These are phyloP conservation scores for Lasius platythorax DNA, from an alignment of 2,888 invertebrate species.

Conservation along the genomic window DNA sequence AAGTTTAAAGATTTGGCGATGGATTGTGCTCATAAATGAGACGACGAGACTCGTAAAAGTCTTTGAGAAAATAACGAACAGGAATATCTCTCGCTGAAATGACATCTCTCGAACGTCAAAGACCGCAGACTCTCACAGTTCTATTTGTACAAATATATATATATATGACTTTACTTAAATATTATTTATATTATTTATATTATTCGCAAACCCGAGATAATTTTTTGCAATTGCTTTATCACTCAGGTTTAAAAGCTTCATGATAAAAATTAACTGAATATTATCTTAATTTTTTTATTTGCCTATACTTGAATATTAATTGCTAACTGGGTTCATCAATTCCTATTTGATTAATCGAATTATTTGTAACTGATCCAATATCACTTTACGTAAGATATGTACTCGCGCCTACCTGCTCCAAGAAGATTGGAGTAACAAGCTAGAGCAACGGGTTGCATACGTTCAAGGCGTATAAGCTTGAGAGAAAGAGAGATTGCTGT, in stretches of 20 bases:
- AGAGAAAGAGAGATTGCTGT: neutral
- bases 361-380: constrained; percentile 1
- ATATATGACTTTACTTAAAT: neutral
- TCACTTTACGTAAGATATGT: neutral
- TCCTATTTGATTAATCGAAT: neutral
- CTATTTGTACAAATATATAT: neutral
- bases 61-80: constrained; percentile 2
- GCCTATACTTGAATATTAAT: neutral
- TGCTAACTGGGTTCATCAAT: neutral
- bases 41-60: constrained; percentile 38
- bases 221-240: neutral
- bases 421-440: constrained; percentile 47
- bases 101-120: neutral
- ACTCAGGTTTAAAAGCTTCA: neutral
- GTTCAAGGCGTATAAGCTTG: constrained; percentile 70
- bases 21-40: constrained; percentile 59
- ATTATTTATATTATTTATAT: neutral
- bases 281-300: neutral
- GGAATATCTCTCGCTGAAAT: neutral
- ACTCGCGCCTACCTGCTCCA: constrained; percentile 21
- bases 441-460: constrained; percentile 74
- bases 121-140: neutral
- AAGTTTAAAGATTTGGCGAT: constrained; percentile 59
- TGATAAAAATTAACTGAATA: neutral
- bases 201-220: neutral